These are phyloP conservation scores for Torymus auratus DNA, from an alignment of 2,888 invertebrate genomes.

Conservation along the genomic window DNA sequence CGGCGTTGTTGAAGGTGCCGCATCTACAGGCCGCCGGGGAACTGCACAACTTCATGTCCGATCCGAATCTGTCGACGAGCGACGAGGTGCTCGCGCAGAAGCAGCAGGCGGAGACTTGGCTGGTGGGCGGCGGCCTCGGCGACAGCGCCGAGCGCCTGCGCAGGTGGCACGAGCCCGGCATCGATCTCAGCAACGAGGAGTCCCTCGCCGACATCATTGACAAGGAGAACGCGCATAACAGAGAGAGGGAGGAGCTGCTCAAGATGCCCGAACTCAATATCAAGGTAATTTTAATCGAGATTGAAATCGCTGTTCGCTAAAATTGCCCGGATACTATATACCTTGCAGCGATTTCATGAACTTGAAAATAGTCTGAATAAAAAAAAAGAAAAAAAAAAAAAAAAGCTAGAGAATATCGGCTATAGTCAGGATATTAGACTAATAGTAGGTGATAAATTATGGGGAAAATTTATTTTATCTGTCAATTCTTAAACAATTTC, in stretches of 20 bases:
- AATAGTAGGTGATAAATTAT: no score
- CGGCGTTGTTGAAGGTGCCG: not conserved
- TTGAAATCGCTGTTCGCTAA: no score
- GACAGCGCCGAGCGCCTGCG: conserved; percentile 63
- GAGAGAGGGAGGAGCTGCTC: conserved; percentile 52
- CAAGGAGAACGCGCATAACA: conserved; percentile 49
- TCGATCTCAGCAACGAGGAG: conserved; percentile 61
- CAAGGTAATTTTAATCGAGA: conserved; percentile 1
- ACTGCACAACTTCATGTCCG: conserved; percentile 65
- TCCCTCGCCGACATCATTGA: conserved; percentile 55
- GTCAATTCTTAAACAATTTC: no score
- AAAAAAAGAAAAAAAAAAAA: no score
- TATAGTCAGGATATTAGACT: no score
- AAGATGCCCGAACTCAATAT: conserved; percentile 30
- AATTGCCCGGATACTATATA: no score
- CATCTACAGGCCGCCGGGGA: conserved; percentile 35
- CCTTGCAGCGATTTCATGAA: no score
- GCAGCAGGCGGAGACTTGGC: conserved; percentile 57
- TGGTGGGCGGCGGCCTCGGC: conserved; percentile 31
- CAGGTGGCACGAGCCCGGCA: conserved; percentile 66
- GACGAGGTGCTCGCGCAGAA: conserved; percentile 56
- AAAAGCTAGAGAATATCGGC: no score
- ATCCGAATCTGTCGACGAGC: conserved; percentile 69
- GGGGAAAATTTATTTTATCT: no score
- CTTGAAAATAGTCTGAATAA: no score